These are phyloP conservation scores for Goniozus legneri DNA, from an alignment of 1,140 invertebrate species.

Conservation along the genomic window DNA sequence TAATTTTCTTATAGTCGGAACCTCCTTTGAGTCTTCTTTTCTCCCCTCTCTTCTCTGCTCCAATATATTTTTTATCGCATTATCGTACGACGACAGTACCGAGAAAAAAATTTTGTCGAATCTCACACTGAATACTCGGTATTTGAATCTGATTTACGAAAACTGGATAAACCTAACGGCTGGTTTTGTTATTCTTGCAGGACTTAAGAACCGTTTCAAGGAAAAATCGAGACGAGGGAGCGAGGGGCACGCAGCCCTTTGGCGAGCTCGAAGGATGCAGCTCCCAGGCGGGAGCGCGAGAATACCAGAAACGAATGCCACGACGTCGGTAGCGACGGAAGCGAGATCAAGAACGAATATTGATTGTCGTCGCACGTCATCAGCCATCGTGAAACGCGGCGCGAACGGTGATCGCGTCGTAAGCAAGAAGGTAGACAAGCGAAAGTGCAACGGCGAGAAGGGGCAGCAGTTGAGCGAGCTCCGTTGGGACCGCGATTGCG, in stretches of 20 bases:
- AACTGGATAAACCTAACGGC: too few species aligned
- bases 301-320: slow-evolving; percentile 44
- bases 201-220: too few species aligned
- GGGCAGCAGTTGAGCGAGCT: too few species aligned
- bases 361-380: too few species aligned
- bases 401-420: too few species aligned
- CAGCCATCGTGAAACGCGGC: slow-evolving; percentile 28
- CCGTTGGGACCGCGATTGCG: too few species aligned
- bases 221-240: slow-evolving; percentile 50
- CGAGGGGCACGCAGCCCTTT: slow-evolving; percentile 53
- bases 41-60: background rate
- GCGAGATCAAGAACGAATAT: slow-evolving; percentile 35
- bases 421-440: too few species aligned
- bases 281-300: slow-evolving; percentile 55
- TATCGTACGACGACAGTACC: background rate
- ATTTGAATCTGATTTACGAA: too few species aligned
- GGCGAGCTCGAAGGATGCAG: slow-evolving; percentile 55
- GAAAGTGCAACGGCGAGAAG: too few species aligned
- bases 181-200: too few species aligned
- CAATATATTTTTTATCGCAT: background rate
- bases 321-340: slow-evolving; percentile 39
- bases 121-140: too few species aligned
- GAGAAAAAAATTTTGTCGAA: too few species aligned
- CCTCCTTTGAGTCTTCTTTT: background rate
- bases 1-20: slow-evolving; percentile 49